Percentiles rank a stretch among this genome's conserved stretches.
Evolutionary conservation across 2,888 invertebrate species (phyloP).

Genomic region (Spisula solida): DNA sequence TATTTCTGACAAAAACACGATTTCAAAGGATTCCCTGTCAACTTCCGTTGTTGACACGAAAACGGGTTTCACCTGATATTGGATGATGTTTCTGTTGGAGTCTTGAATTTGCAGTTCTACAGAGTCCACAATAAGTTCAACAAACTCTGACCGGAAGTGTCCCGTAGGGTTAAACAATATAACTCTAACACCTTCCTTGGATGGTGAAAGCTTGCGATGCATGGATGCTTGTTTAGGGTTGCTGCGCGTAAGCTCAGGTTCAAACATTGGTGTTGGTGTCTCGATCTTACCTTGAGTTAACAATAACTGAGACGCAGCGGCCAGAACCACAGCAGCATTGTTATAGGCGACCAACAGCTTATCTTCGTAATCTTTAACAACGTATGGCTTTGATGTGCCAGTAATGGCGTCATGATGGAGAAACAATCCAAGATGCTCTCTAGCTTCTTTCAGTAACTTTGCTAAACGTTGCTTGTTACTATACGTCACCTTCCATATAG

Average conservation of each 20-base stretch:
- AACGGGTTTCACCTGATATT: conserved; percentile 95
- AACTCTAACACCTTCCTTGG: conserved; percentile 75
- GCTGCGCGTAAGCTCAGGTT: conserved; percentile 73
- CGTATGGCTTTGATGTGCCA: conserved; percentile 96
- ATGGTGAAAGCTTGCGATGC: conserved; percentile 75
- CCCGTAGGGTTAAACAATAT: conserved; percentile 95
- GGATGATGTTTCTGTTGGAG: conserved; percentile 88
- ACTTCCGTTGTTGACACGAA: conserved; percentile 89
- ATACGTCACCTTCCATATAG: conserved; percentile 71
- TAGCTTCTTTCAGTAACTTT: conserved; percentile 88
- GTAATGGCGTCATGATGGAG: conserved; percentile 99
- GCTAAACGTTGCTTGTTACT: conserved; percentile 69
- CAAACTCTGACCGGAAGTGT: conserved; percentile 93
- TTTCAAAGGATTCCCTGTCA: conserved; percentile 87
- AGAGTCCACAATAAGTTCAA: conserved; percentile 91
- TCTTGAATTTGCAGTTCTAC: conserved; percentile 91
- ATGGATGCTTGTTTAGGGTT: conserved; percentile 68
- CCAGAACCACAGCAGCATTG: conserved; percentile 75
- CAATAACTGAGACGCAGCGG: conserved; percentile 76
- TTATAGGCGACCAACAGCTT: conserved; percentile 78
- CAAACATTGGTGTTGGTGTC: conserved; percentile 72
- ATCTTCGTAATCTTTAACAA: conserved; percentile 95
- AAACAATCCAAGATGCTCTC: conserved; percentile 95
- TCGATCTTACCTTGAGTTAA: conserved; percentile 76
- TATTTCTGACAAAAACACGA: conserved; percentile 93